Base-by-base conservation (phyloP, 1,140 invertebrate species). In the Drosophila sturtevanti region DNA sequence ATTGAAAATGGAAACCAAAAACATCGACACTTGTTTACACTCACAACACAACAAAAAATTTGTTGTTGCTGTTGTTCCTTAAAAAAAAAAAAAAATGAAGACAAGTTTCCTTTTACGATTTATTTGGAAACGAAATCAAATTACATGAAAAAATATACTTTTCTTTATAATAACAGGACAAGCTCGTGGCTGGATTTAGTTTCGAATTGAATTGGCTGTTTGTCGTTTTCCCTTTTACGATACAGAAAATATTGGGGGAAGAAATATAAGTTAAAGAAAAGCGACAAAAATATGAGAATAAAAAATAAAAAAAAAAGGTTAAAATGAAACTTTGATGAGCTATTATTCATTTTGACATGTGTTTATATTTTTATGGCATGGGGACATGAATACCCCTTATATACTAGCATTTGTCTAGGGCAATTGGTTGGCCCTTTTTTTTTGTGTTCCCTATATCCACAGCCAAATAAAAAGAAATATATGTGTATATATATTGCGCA, bases 241-340 rank as follows among this genome's bases (percentile, higher is more conserved):
- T 44, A 14, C 3, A 31, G 27, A 4, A 31, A 31, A 31, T 31
- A 16, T 16, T 44, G 14, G 7, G 35, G 38, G 37, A 70, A 64
- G 12, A 51, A 24, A n/a, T 27, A 27, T 1, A 24, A 52, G n/a
- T 6, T 3, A 24, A 31, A 16, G 18, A 56, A 56, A 21, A 21
- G 41, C 18, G 16, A 54, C 9, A 14, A 18, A 10, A 7, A 27
- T 11, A 21, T 60, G 5, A 6, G 27, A 6, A 6, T n/a, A 34
- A 21, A 59, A 22, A 38, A 6, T 4, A 6, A 6, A 48, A 66
- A 71, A 54, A 77, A 77, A 71, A 77, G 75, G 63, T 80, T 56
- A 58, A 78, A 87, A 86, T 81, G 82, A 86, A 86, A 86, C 67
- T 86, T 86, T 86, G 82, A 86, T 86, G 81, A 79, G 81, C 81